Conservation (phyloP, 2,113 vertebrate species). For the Delphinapterus leucas region DNA sequence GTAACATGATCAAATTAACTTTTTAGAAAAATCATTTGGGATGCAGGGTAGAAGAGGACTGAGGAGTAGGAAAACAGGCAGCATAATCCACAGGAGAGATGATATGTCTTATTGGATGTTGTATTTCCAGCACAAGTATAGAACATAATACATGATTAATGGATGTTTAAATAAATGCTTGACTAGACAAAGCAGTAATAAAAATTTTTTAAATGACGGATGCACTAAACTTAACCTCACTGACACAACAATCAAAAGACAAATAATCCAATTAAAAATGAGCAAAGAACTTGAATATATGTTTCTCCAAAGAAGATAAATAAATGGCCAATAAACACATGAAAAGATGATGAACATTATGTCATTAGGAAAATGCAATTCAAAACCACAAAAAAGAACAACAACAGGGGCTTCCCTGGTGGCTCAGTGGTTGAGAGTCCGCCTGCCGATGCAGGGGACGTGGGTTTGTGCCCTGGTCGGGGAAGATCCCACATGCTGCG, state of each 20-base stretch:
- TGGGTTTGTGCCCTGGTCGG: too few species aligned
- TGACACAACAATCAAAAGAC: neutral
- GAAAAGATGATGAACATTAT: neutral
- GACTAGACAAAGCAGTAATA: slow-evolving; percentile 25
- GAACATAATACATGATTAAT: slow-evolving; percentile 15
- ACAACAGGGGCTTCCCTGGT: neutral
- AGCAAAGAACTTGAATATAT: neutral
- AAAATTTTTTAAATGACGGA: slow-evolving; percentile 7
- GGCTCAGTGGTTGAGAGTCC: too few species aligned
- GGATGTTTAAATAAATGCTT: slow-evolving; percentile 31
- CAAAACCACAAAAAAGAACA: neutral
- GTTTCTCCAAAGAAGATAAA: neutral
- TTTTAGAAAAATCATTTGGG: neutral
- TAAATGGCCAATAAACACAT: neutral
- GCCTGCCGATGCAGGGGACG: too few species aligned
- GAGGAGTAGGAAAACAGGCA: neutral
- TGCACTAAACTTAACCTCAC: neutral
- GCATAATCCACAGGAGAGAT: neutral
- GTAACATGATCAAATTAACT: slow-evolving; percentile 2
- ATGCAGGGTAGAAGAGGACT: neutral
- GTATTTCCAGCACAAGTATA: neutral
- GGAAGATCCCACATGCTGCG: too few species aligned
- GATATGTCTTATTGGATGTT: neutral
- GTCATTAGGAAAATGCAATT: neutral
- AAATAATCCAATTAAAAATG: neutral